These are phyloP conservation scores for Spialia ferax DNA, from an alignment of 2,888 invertebrate species.

Conservation along the genomic window DNA sequence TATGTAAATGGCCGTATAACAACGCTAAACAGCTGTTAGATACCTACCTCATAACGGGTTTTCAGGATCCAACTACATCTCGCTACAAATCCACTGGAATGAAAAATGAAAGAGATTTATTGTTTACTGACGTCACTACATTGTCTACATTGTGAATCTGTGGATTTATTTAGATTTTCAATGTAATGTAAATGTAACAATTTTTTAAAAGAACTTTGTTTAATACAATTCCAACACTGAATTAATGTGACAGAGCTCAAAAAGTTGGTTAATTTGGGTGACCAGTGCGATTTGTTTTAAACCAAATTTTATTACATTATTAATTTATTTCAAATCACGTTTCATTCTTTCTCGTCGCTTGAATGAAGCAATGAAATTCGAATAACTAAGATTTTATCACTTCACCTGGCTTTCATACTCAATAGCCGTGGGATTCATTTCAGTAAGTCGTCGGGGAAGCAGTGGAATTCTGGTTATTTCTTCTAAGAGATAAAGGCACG, in stretches of 20 bases:
- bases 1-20: neutral
- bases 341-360: neutral
- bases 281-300: neutral
- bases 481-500: constrained; percentile 12
- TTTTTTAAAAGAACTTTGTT: too few species aligned
- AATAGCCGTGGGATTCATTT: constrained; percentile 30
- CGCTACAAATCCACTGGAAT: neutral
- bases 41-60: neutral
- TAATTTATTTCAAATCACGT: constrained; percentile 24
- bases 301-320: constrained; percentile 16
- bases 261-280: too few species aligned
- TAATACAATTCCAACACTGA: too few species aligned
- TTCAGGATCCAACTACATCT: neutral
- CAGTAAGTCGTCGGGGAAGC: constrained; percentile 7
- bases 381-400: constrained; percentile 21
- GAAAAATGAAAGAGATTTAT: too few species aligned
- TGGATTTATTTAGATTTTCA: too few species aligned
- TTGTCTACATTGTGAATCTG: too few species aligned
- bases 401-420: constrained; percentile 12
- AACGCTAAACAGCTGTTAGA: neutral
- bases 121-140: too few species aligned
- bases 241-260: too few species aligned
- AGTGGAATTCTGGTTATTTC: constrained; percentile 15
- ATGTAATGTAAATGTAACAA: too few species aligned
- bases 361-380: constrained; percentile 12